phyloP scores from a whole-genome alignment of 2,113 vertebrate species.

The Onychostoma macrolepis region DNA sequence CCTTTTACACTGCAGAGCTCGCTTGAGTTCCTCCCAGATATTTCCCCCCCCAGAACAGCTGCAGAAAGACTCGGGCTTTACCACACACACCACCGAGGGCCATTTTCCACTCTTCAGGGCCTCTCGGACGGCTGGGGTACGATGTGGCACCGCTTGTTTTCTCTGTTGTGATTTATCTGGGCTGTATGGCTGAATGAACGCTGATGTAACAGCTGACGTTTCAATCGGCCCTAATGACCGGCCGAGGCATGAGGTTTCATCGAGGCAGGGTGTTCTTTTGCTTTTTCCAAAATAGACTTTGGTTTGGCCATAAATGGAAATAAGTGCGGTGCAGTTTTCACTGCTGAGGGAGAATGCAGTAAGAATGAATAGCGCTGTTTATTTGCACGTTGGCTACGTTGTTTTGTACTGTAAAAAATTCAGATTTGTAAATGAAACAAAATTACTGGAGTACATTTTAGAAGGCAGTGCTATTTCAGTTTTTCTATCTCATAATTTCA shows the following conservation, averaged over 20 bases:
- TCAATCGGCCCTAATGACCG: constrained; percentile 44
- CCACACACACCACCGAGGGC: neutral
- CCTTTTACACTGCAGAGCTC: neutral
- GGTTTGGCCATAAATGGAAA: constrained; percentile 51
- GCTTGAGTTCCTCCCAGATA: constrained; percentile 57
- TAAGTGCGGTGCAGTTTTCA: constrained; percentile 26
- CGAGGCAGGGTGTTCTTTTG: constrained; percentile 16
- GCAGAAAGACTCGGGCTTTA: constrained; percentile 48
- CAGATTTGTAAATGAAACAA: neutral
- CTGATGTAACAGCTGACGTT: constrained; percentile 51
- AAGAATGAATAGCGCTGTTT: neutral
- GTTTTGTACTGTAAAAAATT: neutral
- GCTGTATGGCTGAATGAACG: constrained; percentile 46
- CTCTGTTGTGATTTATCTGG: constrained; percentile 38
- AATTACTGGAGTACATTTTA: too few relatives aligned
- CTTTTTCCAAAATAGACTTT: constrained; percentile 24
- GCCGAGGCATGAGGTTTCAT: constrained; percentile 8
- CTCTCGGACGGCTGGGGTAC: constrained; percentile 11
- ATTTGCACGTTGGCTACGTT: neutral
- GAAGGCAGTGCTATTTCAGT: too few relatives aligned
- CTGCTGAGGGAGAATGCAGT: neutral
- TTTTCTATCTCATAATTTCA: too few relatives aligned
- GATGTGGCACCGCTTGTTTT: constrained; percentile 39
- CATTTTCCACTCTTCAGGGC: neutral
- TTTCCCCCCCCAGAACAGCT: constrained; percentile 56